These are phyloP conservation scores for Acanthiza pusilla DNA, from an alignment of 2,797 vertebrate species.

Conservation along the genomic window DNA sequence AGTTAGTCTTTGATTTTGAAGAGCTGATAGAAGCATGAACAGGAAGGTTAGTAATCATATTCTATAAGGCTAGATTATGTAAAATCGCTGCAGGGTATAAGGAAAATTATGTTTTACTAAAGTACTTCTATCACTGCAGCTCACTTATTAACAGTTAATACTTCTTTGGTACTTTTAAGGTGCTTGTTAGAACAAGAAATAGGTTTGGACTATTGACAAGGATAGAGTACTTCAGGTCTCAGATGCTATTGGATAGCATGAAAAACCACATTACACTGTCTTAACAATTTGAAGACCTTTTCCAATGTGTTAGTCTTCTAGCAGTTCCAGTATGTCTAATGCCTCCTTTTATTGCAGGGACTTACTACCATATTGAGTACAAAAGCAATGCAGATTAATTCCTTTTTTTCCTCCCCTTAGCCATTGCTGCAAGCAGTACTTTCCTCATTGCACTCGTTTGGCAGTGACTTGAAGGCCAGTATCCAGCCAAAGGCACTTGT, in stretches of 20 bases:
- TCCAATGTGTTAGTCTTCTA: not conserved
- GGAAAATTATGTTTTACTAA: not conserved
- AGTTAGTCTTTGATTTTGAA: conserved; percentile 29
- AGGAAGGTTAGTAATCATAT: conserved; percentile 41
- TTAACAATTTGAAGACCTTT: not conserved
- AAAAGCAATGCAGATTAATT: not conserved
- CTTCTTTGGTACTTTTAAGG: conserved; percentile 60
- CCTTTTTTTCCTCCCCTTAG: not conserved
- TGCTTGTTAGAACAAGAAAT: conserved; percentile 35
- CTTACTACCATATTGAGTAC: not conserved
- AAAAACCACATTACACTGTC: not conserved
- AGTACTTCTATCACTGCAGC: conserved; percentile 2
- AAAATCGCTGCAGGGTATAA: not conserved
- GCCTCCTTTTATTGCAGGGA: not conserved
- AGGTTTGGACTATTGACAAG: conserved; percentile 13
- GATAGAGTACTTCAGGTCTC: not conserved
- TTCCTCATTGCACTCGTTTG: conserved; percentile 51
- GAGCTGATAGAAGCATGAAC: not conserved
- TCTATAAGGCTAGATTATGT: conserved; percentile 26
- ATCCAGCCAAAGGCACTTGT: not conserved
- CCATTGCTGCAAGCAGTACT: conserved; percentile 1
- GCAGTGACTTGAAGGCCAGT: conserved; percentile 68
- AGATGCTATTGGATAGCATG: not conserved
- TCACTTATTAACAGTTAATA: conserved; percentile 41
- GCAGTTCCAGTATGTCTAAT: not conserved